Evolutionary conservation across 2,797 vertebrate genomes (phyloP), one percentile per base, ranked within the genome.

Genomic region (Pantherophis alleghaniensis): DNA sequence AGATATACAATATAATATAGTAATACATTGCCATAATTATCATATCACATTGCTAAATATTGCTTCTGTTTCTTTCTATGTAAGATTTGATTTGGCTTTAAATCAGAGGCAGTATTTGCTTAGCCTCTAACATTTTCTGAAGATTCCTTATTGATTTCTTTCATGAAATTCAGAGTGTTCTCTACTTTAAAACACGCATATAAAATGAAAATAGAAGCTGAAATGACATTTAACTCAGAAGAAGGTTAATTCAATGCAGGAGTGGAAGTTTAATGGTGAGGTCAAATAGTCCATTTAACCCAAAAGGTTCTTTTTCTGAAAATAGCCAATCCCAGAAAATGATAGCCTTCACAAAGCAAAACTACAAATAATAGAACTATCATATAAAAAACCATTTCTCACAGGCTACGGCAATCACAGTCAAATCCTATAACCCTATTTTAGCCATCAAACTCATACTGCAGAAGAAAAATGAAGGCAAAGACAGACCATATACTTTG

Each of bases 161-260:
- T 55, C n/a, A 42, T 42, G 26, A 10, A 13, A n/a, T 55, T 87
- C 20, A 55, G 47, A 42, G 22, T 88, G 53, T 42, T 16, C 28
- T 87, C 59, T 87, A 32, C 28, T 51, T 87, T 24, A 55, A 51
- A 55, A 5, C 28, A 37, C 22, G 37, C 20, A 66, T 55, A 92
- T 66, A 61, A 88, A 92, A 87, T 63, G 32, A 87, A 92, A 92
- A 88, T 24, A 86, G 74, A 86, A 91, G 16, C 32, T 59, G 26
- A 55, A 91, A 42, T 66, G 28, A n/a, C 60, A 88, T 51, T 91
- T 60, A 87, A 86, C 20, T 61, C 57, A 86, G 37, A 47, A n/a
- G 56, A 20, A 60, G 2, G 26, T 91, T 66, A 63, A 87, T 47
- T 14, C 26, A 53, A 56, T 56, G n/a, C 53, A 91, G 69, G 18